phyloP scores from a whole-genome alignment of 2,113 vertebrate species.

The Oenanthe oenanthe region DNA sequence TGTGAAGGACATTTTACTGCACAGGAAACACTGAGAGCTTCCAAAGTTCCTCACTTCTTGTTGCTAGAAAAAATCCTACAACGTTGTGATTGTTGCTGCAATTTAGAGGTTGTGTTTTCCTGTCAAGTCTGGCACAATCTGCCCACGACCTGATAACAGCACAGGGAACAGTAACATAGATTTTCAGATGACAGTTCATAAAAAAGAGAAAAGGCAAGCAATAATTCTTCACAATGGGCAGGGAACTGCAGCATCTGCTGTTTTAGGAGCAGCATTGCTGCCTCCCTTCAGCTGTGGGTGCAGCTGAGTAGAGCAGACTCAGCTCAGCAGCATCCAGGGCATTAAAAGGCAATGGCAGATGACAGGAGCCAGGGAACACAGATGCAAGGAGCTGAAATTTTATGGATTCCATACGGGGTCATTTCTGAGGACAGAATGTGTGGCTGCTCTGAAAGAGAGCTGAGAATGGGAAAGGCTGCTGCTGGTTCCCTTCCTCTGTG shows the following conservation, averaged over 20 bases:
- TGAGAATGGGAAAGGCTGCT: neutral
- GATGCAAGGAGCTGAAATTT: neutral
- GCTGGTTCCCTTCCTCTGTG: neutral
- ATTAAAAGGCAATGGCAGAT: neutral
- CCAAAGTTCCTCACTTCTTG: neutral
- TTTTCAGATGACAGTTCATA: conserved; percentile 19
- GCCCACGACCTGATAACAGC: neutral
- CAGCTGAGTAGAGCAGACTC: neutral
- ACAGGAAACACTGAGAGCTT: neutral
- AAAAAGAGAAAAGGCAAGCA: neutral
- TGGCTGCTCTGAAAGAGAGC: neutral
- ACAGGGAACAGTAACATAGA: neutral
- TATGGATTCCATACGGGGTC: neutral
- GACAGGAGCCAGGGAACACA: neutral
- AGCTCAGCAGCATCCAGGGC: neutral
- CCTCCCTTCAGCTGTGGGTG: neutral
- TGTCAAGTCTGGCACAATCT: neutral
- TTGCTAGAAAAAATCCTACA: neutral
- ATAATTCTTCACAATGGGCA: neutral
- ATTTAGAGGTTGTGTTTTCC: neutral
- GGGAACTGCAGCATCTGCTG: conserved; percentile 7
- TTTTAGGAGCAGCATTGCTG: neutral
- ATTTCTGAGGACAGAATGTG: neutral
- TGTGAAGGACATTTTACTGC: neutral
- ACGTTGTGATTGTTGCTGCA: neutral